Base-by-base conservation (phyloP, 1,140 invertebrate genomes). In the Anagrus nilaparvatae region DNA sequence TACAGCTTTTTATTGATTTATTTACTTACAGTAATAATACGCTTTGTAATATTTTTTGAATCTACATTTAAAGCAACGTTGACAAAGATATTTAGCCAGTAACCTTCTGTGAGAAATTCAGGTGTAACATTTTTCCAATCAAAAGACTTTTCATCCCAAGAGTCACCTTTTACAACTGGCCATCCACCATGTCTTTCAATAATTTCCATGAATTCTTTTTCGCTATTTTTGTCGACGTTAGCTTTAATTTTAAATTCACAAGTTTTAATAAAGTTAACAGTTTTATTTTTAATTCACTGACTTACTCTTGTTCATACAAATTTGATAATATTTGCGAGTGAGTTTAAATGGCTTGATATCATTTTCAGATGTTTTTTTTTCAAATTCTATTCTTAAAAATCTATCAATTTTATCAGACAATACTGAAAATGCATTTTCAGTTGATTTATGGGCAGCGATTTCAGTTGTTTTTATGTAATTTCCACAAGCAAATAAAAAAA, bases 251-350 rank as follows among this genome's bases (percentile, higher is more conserved):
- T n/a, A n/a, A n/a, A n/a, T n/a, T n/a, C n/a, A n/a, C n/a, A n/a
- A n/a, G n/a, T n/a, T n/a, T n/a, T n/a, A n/a, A n/a, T n/a, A n/a
- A n/a, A n/a, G n/a, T n/a, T n/a, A n/a, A n/a, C n/a, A n/a, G n/a
- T n/a, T n/a, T n/a, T n/a, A n/a, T n/a, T n/a, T n/a, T n/a, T n/a
- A n/a, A n/a, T n/a, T 4, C 8, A 9, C n/a, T 38, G 31, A 69
- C 75, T 79, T 67, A 85, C 82, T 76, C 66, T 81, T 81, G 53
- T 90, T 87, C 82, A 88, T 87, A 59, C 86, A 89, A 12, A 82
- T 77, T 53, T 74, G 73, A 60, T 84, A 90, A 8, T 89, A 63
- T 14, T 78, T 76, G 55, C 87, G 87, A 5, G 81, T 81, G 29
- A 86, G 64, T 30, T 65, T 71, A 54, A 85, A 84, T 1, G 82